Base-by-base conservation (phyloP, 2,113 vertebrate species). In the Ctenodactylus gundi region DNA sequence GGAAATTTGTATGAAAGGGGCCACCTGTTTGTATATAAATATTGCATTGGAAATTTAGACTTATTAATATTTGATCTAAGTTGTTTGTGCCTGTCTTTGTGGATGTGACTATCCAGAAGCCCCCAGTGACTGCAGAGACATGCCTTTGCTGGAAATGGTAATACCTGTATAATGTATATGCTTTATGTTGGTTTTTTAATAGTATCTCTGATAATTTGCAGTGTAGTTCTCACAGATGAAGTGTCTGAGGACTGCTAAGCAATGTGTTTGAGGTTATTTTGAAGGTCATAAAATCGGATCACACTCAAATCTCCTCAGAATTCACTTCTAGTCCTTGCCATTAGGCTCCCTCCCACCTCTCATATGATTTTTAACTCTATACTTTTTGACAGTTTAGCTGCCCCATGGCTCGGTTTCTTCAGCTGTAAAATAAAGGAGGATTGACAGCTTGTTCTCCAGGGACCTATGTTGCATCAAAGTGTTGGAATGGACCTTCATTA, bases 1-100 rank as follows among this genome's bases (percentile, higher is more conserved):
- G 62, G 91, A 85, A 44, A 88, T 87, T 94, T 88, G 53, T 87
- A 75, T 88, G 62, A 89, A 96, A 84, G 95, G 75, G 87, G 67
- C 73, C 62, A 90, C 92, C 91, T 93, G 82, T 27, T 27, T 80
- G 62, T 67, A 57, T 78, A 92, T 96, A 89, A 92, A 93, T 95
- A 85, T 94, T 94, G 72, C 78, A 95, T 90, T 82, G 87, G 82
- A 94, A 95, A 93, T 88, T 91, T 94, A 88, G 77, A 82, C 77
- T 82, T 77, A 76, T 76, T 94, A 90, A 92, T 95, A 88, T 94
- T 97, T 96, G 86, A 96, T 97, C 62, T 90, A 68, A 94, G 55
- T 88, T 87, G 29, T 46, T 51, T 62, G 12, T 85, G 60, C 72
- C 70, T 12, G 17, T 84, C 44, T 94, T 94, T 90, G 81, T 4